Percentiles rank a stretch among this genome's conserved stretches.
Conservation (phyloP, 2,888 invertebrate genomes). For the Drosophila hamatofila region DNA sequence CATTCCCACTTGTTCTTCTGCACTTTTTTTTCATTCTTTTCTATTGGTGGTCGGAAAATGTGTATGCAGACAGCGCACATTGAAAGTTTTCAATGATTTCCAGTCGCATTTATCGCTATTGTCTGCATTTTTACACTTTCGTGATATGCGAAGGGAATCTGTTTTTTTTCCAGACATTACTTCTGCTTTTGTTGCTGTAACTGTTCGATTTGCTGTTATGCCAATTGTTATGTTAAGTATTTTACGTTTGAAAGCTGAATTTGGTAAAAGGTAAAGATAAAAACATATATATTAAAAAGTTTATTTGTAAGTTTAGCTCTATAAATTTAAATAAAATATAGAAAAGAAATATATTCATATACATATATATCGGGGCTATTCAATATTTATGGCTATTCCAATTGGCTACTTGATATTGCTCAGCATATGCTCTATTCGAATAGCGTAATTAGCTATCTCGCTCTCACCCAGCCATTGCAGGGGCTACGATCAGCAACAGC, state of each 20-base stretch:
- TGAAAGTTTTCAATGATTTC: conserved; percentile 79
- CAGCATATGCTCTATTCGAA: no score
- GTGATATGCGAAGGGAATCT: conserved; percentile 46
- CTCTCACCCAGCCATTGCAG: no score
- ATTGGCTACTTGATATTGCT: no score
- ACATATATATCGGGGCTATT: no score
- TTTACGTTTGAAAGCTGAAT: conserved; percentile 15
- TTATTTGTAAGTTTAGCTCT: no score
- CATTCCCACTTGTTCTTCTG: background rate
- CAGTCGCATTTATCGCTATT: conserved; percentile 73
- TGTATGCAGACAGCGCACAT: conserved; percentile 70
- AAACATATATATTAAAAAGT: no score
- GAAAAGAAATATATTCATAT: no score
- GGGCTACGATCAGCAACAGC: background rate
- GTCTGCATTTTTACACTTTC: conserved; percentile 67
- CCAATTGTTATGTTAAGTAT: conserved; percentile 26
- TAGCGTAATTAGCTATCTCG: no score
- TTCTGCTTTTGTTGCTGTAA: conserved; percentile 5
- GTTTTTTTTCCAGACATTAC: conserved; percentile 7
- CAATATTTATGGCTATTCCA: no score
- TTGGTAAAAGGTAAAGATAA: no score
- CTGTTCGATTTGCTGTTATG: conserved; percentile 31
- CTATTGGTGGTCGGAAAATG: conserved; percentile 42
- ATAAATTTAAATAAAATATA: no score
- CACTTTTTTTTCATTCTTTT: conserved; percentile 11